Conservation (phyloP, 2,113 vertebrate genomes). For the Gymnorhina tibicen region DNA sequence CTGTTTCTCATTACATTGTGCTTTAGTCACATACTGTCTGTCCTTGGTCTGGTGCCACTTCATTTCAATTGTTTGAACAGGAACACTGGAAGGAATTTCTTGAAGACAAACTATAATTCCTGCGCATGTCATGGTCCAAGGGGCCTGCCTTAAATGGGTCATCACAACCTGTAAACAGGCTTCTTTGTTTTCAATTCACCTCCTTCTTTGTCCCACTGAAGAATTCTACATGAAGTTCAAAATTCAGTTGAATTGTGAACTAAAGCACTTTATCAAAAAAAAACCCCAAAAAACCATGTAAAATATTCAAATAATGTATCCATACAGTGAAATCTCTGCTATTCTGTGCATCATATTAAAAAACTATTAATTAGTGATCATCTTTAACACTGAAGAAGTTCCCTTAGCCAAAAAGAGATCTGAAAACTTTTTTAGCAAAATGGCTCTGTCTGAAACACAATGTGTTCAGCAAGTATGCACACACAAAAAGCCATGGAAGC, state of each 20-base stretch:
- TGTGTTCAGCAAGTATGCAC: not conserved
- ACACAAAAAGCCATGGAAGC: not conserved
- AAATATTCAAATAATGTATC: not conserved
- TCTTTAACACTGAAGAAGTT: rapidly evolving
- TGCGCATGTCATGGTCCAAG: not conserved
- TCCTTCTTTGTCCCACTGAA: not conserved
- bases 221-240: not conserved
- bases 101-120: not conserved
- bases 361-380: not conserved
- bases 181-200: not conserved
- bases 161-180: not conserved
- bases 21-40: slow-evolving; percentile 21
- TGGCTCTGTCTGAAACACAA: not conserved
- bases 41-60: slow-evolving; percentile 15
- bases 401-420: not conserved
- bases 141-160: not conserved
- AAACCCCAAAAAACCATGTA: rapidly evolving
- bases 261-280: not conserved
- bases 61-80: not conserved
- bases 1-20: slow-evolving; percentile 1
- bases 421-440: not conserved
- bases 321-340: not conserved
- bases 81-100: slow-evolving; percentile 1
- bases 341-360: not conserved
- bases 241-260: not conserved